Conservation (phyloP, 2,797 vertebrate genomes). For the Argyrosomus regius region DNA sequence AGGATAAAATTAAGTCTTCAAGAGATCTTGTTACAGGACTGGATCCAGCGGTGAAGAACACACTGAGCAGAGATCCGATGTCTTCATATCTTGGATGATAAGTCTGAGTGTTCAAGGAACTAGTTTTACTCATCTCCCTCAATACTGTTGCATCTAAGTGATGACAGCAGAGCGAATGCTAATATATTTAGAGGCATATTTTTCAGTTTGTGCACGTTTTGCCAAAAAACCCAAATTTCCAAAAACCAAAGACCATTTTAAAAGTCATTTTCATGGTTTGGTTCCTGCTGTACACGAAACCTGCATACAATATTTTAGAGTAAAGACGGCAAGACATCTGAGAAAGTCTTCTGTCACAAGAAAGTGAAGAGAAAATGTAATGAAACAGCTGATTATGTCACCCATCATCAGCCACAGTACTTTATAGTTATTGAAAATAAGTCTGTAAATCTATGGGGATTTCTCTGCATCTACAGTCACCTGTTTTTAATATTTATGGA, state of each 20-base stretch:
- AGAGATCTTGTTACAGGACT: too few relatives aligned
- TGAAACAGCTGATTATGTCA: not conserved
- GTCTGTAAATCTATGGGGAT: not conserved
- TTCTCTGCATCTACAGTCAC: not conserved
- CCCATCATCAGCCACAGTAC: conserved; percentile 5
- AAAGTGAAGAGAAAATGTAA: not conserved
- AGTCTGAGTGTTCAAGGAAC: conserved; percentile 6
- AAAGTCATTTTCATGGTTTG: conserved; percentile 15
- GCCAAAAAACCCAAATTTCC: conserved; percentile 1
- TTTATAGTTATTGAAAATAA: not conserved
- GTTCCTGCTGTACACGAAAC: conserved; percentile 11
- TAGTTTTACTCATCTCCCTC: not conserved
- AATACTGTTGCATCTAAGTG: not conserved
- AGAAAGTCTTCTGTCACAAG: not conserved
- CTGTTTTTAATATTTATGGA: not conserved
- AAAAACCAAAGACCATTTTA: not conserved
- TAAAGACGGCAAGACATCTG: not conserved
- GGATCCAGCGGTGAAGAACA: not conserved
- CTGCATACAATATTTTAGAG: not conserved
- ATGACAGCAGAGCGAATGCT: conserved; percentile 15
- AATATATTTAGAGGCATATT: not conserved
- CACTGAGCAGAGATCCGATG: not conserved
- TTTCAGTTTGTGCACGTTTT: not conserved
- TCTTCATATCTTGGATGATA: conserved; percentile 17
- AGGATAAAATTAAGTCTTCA: conserved; percentile 33